These are phyloP conservation scores for Eumeta japonica DNA, from an alignment of 1,140 invertebrate genomes.

Conservation along the genomic window DNA sequence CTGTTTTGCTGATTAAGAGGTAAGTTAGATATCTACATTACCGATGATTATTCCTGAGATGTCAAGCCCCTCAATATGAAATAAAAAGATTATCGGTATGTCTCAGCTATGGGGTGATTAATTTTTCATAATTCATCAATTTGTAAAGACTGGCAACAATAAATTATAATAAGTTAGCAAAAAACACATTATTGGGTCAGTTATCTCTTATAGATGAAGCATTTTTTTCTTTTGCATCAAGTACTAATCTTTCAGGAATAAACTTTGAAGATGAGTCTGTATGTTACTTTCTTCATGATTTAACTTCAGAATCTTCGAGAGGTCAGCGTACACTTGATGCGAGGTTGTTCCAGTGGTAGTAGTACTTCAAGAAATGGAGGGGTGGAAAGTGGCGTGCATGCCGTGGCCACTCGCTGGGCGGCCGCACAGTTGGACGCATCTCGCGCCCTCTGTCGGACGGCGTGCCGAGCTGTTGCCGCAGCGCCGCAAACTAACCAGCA, in stretches of 20 bases:
- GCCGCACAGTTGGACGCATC: slow-evolving; percentile 77
- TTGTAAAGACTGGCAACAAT: not conserved
- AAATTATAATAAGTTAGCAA: not conserved
- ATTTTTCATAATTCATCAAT: too few species aligned
- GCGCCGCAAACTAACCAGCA: slow-evolving; percentile 66
- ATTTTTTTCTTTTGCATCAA: too few species aligned
- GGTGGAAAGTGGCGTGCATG: slow-evolving; percentile 73
- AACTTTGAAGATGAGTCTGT: too few species aligned
- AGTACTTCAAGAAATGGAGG: slow-evolving; percentile 47
- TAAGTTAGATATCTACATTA: too few species aligned
- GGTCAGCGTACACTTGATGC: slow-evolving; percentile 77
- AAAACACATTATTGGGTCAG: not conserved
- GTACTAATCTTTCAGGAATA: too few species aligned
- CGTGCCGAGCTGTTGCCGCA: slow-evolving; percentile 67
- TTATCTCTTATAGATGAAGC: not conserved
- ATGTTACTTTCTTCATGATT: not conserved
- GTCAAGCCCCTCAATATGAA: too few species aligned
- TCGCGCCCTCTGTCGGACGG: slow-evolving; percentile 70
- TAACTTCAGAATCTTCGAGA: slow-evolving; percentile 73
- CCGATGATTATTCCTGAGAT: too few species aligned
- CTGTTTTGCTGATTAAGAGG: too few species aligned
- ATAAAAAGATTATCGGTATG: too few species aligned
- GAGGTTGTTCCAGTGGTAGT: slow-evolving; percentile 54
- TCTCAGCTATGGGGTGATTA: too few species aligned
- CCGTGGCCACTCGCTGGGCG: slow-evolving; percentile 76